Base-by-base conservation (phyloP, 2,888 invertebrate species). In the Punctoribates punctum region DNA sequence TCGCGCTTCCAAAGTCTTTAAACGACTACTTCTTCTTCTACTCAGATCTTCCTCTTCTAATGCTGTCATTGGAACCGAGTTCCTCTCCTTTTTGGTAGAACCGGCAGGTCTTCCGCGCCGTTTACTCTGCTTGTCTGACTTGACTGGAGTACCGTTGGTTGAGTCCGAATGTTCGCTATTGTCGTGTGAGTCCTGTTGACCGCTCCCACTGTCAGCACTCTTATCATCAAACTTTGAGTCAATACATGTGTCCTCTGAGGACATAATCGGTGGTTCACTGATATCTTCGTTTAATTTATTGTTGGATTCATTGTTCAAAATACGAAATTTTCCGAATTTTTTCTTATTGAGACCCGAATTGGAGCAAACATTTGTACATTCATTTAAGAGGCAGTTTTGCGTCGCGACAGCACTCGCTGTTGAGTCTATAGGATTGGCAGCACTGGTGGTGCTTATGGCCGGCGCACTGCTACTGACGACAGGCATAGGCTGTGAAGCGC, bases 1-100 rank as follows among this genome's bases (percentile, higher is more conserved):
- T 17, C 74, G 70, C 72, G 78, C 79, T 25, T 79, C 79, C 23
- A 80, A 75, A 29, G 77, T 77, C 46, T 77, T 77, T 46, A 80
- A 79, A 17, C 80, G 74, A 73, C 78, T 79, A 73, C 80, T 80
- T n/a, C 80, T 75, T 46, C 80, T 74, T 20, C 79, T 48, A 27
- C 72, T 72, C 23, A 38, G n/a, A 17, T 72, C 72, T 72, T 72
- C 72, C 3, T 48, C 46, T 8, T 48, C 48, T 1, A 46, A 5
- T 1, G 15, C n/a, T 42, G 29, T 15, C 29, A n/a, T n/a, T 62
- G 29, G 62, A 34, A 42, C 11, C 0, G 23, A 13, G 23, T 11
- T 70, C 34, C 17, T 70, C 0, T 70, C 70, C 34, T 46, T 70
- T 20, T 70, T 70, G 1, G 65, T 65, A 13, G 65, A 70, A 15